phyloP scores from a whole-genome alignment of 2,797 vertebrate species.

The Antrozous pallidus region DNA sequence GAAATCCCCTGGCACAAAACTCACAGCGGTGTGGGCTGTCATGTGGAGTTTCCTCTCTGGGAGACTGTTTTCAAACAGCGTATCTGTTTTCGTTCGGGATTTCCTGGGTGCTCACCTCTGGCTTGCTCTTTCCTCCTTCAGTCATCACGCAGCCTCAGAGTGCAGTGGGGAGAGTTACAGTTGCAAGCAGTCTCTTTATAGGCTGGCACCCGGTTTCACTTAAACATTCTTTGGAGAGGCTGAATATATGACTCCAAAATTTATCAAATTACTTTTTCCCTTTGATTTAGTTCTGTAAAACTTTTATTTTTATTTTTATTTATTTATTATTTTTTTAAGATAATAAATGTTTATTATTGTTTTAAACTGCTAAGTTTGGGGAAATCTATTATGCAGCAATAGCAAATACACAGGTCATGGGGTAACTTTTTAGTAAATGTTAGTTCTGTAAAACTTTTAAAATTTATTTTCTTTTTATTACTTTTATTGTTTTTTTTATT shows the following conservation, averaged over 20 bases:
- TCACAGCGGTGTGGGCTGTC: background rate
- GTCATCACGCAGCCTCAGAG: background rate
- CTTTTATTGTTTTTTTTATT: too few species aligned
- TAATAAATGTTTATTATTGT: too few species aligned
- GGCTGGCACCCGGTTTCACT: background rate
- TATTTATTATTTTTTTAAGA: too few species aligned
- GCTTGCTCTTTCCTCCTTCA: background rate
- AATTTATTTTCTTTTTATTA: too few species aligned
- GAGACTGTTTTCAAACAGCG: background rate
- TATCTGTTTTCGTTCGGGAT: background rate
- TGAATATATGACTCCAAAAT: background rate
- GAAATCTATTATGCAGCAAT: too few species aligned
- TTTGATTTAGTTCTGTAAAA: background rate
- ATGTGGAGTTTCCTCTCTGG: slow-evolving; percentile 17
- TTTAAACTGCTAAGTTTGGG: too few species aligned
- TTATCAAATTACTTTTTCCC: background rate
- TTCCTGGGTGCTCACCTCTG: background rate
- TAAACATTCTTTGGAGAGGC: background rate
- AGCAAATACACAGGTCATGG: too few species aligned
- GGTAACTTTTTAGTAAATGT: too few species aligned
- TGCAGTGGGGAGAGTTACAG: background rate
- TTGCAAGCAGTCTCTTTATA: background rate
- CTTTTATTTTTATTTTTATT: background rate
- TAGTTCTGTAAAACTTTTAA: background rate
- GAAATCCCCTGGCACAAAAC: background rate